Evolutionary conservation across 2,888 invertebrate genomes (phyloP), one percentile per base, ranked within the genome.

Genomic region (Mythimna albipuncta): DNA sequence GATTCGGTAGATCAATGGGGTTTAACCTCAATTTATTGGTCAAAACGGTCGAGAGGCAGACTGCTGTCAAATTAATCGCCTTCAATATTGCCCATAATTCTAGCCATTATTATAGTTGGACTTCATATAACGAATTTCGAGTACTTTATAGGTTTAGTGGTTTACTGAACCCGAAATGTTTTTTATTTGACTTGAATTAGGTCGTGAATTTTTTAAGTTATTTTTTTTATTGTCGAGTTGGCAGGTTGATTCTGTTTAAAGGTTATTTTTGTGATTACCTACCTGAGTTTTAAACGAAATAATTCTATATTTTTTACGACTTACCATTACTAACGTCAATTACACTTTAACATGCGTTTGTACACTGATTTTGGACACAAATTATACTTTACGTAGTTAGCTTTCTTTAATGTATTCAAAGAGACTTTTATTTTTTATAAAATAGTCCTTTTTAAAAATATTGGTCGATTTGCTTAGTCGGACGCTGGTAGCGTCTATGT

Each of bases 21-120:
- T 71, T 81, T 75, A 81, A 78, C 82, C 81, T 78, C 82, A 82
- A 81, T 81, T 81, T 81, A 81, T 82, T 81, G 81, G 75, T 82
- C 70, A 70, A 69, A 81, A 82, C 63, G 82, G 79, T 67, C 79
- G 68, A 62, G 75, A 82, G 79, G 81, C 70, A 78, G 82, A 54
- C 69, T 81, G 67, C 68, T 81, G 82, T 81, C 81, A 69, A 81
- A 82, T 81, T 82, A 81, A 81, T 81, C 82, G 81, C 65, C 75
- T 75, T 71, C 81, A 82, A 82, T 81, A 81, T 81, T 81, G 82
- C 63, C 79, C 62, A 81, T 78, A 81, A 82, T 78, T 82, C 59
- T 78, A 47, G 65, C 62, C 75, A 75, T 71, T 78, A 82, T 69
- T 75, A 78, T 54, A 68, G 64, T 68, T 59, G 11, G 61, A 81